Conservation (phyloP, 2,888 invertebrate genomes). For the Agapostemon virescens region DNA sequence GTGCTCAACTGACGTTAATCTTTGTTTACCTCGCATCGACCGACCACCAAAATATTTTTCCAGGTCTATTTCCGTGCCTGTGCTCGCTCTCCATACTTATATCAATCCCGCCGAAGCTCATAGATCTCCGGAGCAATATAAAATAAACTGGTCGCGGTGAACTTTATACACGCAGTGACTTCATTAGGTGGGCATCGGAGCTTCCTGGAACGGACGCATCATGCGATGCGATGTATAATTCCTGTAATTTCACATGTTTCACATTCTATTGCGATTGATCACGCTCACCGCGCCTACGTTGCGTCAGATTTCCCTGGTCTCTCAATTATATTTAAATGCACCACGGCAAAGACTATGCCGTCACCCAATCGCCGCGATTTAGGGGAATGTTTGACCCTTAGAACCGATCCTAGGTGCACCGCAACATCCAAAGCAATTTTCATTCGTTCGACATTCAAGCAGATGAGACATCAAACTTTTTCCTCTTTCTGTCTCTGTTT, state of each 20-base stretch:
- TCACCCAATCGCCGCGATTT: background rate
- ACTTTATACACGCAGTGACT: background rate
- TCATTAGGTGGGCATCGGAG: background rate
- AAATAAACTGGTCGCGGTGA: background rate
- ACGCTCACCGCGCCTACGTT: background rate
- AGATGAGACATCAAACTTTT: no score
- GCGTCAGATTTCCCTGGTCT: background rate
- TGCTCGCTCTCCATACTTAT: background rate
- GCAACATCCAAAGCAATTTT: no score
- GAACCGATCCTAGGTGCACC: background rate
- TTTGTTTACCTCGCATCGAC: slow-evolving; percentile 24
- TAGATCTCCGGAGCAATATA: background rate
- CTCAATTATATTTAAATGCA: background rate
- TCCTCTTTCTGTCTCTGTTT: no score
- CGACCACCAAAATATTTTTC: slow-evolving; percentile 38
- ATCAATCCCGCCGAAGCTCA: background rate
- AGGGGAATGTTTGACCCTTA: background rate
- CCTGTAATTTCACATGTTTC: slow-evolving; percentile 2
- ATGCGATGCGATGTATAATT: background rate
- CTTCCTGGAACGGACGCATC: slow-evolving; percentile 4
- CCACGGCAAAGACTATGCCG: background rate
- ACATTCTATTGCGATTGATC: slow-evolving; percentile 12
- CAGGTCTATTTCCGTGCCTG: slow-evolving; percentile 26
- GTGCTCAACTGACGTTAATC: slow-evolving; percentile 53
- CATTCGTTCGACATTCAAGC: no score